phyloP scores from a whole-genome alignment of 2,888 invertebrate species.

The Chaitophorus viminalis region DNA sequence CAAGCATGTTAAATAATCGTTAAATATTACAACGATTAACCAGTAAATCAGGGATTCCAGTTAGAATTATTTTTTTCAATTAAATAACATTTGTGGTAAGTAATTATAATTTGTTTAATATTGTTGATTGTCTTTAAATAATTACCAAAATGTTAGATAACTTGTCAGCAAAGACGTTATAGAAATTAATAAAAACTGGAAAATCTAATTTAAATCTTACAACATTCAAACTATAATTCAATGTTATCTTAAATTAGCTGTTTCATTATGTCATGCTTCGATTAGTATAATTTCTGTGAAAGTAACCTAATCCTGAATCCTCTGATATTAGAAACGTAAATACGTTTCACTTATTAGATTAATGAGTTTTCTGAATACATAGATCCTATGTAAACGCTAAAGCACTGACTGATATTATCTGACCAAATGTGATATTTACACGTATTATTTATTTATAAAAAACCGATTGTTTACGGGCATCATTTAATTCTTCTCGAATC shows the following conservation, averaged over 20 bases:
- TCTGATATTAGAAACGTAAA: slow-evolving; percentile 51
- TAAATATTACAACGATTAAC: background rate
- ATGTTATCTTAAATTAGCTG: background rate
- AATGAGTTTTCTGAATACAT: slow-evolving; percentile 34
- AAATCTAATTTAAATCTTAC: slow-evolving; percentile 18
- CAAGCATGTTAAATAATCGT: background rate
- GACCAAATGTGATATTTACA: background rate
- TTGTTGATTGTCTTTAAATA: background rate
- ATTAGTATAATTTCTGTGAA: slow-evolving; percentile 54
- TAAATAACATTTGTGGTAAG: background rate
- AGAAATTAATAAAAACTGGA: slow-evolving; percentile 31
- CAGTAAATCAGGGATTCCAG: slow-evolving; percentile 21
- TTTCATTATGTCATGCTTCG: slow-evolving; percentile 55
- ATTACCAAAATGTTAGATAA: background rate
- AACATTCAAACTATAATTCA: background rate
- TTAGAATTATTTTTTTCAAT: background rate
- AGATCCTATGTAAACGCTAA: slow-evolving; percentile 51
- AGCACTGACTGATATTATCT: slow-evolving; percentile 51
- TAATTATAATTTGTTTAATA: background rate
- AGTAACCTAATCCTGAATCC: slow-evolving; percentile 38
- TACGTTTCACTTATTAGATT: slow-evolving; percentile 52
- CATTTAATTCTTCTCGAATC: background rate
- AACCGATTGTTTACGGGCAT: background rate
- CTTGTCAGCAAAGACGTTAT: background rate
- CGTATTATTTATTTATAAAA: slow-evolving; percentile 1